These are phyloP conservation scores for Agrilus mali DNA, from an alignment of 2,888 invertebrate genomes.

Conservation along the genomic window DNA sequence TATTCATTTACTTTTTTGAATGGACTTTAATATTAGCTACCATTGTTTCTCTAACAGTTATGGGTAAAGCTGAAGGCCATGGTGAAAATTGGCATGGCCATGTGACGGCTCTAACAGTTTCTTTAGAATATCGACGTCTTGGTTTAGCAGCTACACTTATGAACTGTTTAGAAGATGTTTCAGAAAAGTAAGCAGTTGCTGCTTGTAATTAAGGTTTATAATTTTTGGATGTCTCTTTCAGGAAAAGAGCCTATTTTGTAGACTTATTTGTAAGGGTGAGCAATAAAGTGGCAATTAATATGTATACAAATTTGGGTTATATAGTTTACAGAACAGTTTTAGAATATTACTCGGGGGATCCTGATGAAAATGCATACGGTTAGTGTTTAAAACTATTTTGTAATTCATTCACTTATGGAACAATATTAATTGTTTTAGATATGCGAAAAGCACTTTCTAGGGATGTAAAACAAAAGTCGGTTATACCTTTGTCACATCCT, in stretches of 20 bases:
- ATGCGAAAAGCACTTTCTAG: conserved; percentile 96
- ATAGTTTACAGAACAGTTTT: conserved; percentile 91
- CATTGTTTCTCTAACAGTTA: conserved; percentile 48
- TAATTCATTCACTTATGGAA: conserved; percentile 5
- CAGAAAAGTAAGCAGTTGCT: conserved; percentile 60
- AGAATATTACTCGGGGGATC: conserved; percentile 96
- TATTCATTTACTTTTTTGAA: conserved; percentile 14
- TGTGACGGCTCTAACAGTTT: conserved; percentile 94
- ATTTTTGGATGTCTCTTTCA: conserved; percentile 34
- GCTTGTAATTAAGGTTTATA: not conserved
- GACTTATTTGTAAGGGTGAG: conserved; percentile 97
- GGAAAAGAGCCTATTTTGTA: conserved; percentile 93
- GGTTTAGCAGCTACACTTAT: conserved; percentile 89
- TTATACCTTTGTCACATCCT: conserved; percentile 86
- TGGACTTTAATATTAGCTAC: not conserved
- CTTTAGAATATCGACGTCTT: conserved; percentile 83
- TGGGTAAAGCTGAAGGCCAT: conserved; percentile 97
- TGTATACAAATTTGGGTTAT: conserved; percentile 94
- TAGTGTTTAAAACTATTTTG: conserved; percentile 17
- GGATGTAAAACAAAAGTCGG: conserved; percentile 83
- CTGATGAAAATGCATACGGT: conserved; percentile 99
- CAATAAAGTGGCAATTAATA: conserved; percentile 92
- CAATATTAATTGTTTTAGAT: conserved; percentile 49
- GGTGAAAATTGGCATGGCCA: conserved; percentile 98
- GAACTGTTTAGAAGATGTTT: conserved; percentile 89